Evolutionary conservation across 2,797 vertebrate genomes (phyloP).

Genomic region (Perodicticus potto): DNA sequence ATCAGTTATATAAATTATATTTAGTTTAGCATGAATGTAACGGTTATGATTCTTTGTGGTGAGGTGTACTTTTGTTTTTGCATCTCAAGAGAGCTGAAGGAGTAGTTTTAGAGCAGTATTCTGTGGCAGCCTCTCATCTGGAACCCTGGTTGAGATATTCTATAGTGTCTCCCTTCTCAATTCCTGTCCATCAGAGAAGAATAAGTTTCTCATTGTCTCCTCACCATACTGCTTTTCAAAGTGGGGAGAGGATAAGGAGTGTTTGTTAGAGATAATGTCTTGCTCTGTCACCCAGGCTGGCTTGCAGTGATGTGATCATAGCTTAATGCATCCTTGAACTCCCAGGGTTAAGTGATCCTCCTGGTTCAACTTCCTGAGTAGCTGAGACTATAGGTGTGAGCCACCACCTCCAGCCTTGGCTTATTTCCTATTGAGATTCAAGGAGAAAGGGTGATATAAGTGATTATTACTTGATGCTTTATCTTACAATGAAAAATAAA

Average conservation of each 20-base stretch:
- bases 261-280: neutral
- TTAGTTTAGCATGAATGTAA: neutral
- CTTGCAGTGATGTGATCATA: neutral
- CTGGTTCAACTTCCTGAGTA: neutral
- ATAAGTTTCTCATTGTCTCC: neutral
- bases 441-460: neutral
- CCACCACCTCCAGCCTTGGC: no score
- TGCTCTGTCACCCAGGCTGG: neutral
- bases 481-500: neutral
- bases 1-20: neutral
- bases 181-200: neutral
- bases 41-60: neutral
- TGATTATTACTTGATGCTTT: slow-evolving; percentile 44
- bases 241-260: neutral
- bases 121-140: neutral
- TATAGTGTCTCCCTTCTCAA: neutral
- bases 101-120: neutral
- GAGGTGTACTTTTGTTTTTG: neutral
- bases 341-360: neutral
- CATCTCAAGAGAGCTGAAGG: neutral
- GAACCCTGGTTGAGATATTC: neutral
- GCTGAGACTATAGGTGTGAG: neutral
- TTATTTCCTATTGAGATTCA: neutral
- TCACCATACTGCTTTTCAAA: neutral
- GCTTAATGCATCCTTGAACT: neutral